Percentiles rank a stretch among this genome's conserved stretches.
Evolutionary conservation across 2,888 invertebrate species (phyloP).

Genomic region (Allolobophora icterica): DNA sequence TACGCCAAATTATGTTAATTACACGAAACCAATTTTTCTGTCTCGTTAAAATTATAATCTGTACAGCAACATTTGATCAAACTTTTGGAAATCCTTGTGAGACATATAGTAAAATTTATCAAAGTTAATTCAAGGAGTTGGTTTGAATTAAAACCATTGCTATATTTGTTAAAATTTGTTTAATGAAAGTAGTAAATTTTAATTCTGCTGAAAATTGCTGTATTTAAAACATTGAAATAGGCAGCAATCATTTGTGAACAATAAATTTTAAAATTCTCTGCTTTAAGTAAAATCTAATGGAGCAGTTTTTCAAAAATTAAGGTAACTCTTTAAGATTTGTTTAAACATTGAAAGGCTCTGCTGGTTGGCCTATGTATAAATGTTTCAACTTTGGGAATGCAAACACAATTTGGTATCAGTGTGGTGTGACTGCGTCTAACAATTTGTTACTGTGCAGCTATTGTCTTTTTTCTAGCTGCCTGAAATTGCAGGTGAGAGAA

Average conservation of each 20-base stretch:
- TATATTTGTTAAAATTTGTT: not conserved
- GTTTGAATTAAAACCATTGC: not conserved
- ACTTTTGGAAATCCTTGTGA: not conserved
- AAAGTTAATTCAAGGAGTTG: not conserved
- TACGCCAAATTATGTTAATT: not conserved
- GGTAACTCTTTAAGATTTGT: not conserved
- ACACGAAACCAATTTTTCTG: not conserved
- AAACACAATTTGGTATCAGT: too few relatives aligned
- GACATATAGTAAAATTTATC: not conserved
- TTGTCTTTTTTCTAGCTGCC: conserved; percentile 27
- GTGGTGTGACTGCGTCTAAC: not conserved
- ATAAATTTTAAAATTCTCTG: not conserved
- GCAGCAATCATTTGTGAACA: not conserved
- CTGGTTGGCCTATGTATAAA: not conserved
- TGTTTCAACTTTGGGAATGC: not conserved
- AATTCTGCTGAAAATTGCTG: not conserved
- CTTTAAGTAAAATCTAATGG: not conserved
- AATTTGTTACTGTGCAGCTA: conserved; percentile 6
- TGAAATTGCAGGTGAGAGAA: conserved; percentile 5
- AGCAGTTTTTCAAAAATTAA: not conserved
- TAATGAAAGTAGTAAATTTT: not conserved
- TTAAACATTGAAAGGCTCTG: not conserved
- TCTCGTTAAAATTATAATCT: not conserved
- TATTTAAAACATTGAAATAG: not conserved
- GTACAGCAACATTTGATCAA: not conserved